Conservation (phyloP, 2,113 vertebrate species). For the Orientallactaga bullata region DNA sequence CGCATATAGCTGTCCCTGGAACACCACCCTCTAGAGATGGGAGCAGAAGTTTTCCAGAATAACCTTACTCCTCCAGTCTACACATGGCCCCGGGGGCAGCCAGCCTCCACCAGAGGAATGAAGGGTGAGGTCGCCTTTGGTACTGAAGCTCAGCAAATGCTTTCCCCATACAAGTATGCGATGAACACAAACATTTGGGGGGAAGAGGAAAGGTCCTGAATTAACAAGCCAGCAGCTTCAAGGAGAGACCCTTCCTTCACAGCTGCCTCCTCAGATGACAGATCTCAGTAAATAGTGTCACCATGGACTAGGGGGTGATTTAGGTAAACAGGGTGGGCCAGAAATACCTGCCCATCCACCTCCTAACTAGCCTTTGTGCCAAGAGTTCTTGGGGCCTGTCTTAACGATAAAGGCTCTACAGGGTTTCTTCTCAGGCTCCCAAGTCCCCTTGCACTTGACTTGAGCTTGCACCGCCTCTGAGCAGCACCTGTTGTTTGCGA, state of each 20-base stretch:
- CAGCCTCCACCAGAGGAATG: background rate
- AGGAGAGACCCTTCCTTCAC: background rate
- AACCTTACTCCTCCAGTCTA: background rate
- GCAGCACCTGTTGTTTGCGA: slow-evolving; percentile 36
- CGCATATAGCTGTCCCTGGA: slow-evolving; percentile 46
- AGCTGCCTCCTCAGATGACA: background rate
- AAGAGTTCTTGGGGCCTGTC: background rate
- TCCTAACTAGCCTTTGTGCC: slow-evolving; percentile 5
- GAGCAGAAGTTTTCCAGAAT: slow-evolving; percentile 45
- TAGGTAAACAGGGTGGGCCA: background rate
- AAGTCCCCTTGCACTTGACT: slow-evolving; percentile 33
- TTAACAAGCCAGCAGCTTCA: background rate
- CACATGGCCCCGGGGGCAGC: background rate
- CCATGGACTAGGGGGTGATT: background rate
- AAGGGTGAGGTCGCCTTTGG: background rate
- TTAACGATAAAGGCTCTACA: background rate
- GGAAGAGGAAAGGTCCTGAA: background rate
- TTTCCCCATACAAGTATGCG: background rate
- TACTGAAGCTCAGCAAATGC: background rate
- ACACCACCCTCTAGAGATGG: background rate
- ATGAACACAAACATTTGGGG: background rate
- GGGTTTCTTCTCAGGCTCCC: background rate
- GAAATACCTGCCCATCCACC: background rate
- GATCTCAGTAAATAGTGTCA: background rate
- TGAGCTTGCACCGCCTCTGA: background rate